Percentiles rank a stretch among this genome's conserved stretches.
phyloP scores from a whole-genome alignment of 2,113 vertebrate genomes.

The Ibidorhyncha struthersii region DNA sequence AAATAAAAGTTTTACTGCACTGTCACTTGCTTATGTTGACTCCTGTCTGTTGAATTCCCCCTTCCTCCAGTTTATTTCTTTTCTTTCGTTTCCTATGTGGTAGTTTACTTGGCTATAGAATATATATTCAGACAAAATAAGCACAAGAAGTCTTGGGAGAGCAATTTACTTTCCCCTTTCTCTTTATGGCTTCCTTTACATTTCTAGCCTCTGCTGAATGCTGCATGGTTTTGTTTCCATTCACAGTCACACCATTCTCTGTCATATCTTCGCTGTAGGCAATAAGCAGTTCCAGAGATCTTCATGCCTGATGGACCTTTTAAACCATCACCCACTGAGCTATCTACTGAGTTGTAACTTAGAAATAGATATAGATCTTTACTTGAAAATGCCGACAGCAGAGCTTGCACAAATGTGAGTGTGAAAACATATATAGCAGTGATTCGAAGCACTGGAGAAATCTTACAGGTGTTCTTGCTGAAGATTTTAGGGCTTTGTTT shows the following conservation, averaged over 20 bases:
- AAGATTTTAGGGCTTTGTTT: not conserved
- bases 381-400: not conserved
- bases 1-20: not conserved
- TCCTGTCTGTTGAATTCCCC: slow-evolving; percentile 8
- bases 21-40: not conserved
- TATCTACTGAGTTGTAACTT: not conserved
- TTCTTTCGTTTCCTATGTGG: slow-evolving; percentile 1
- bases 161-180: not conserved
- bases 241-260: not conserved
- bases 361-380: not conserved
- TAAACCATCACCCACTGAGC: not conserved
- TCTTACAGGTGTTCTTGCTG: not conserved
- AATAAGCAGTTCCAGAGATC: not conserved
- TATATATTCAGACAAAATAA: not conserved
- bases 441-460: not conserved
- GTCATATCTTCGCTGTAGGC: not conserved
- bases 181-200: not conserved
- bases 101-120: not conserved
- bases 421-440: not conserved
- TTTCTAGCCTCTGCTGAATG: not conserved
- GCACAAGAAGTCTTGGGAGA: not conserved
- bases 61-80: not conserved
- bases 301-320: not conserved
- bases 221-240: not conserved
- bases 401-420: not conserved